Evolutionary conservation across 2,888 invertebrate species (phyloP), one percentile per base, ranked within the genome.

Genomic region (Nymphalis polychloros): DNA sequence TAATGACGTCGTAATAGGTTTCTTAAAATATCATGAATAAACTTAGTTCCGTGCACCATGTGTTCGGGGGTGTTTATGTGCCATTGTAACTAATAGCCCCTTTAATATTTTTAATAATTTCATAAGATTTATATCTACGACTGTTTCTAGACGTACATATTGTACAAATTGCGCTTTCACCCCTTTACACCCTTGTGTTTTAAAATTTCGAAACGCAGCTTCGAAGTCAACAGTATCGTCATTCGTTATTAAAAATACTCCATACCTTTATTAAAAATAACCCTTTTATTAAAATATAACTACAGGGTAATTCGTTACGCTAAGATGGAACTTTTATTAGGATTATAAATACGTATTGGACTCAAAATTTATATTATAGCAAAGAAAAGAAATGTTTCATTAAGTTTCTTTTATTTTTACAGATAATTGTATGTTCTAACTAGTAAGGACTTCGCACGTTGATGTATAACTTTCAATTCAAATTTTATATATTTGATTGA

Each of bases 141-240:
- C 55, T 63, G 55, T 63, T 53, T 55, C 63, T 57, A 41, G n/a
- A 57, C 55, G 55, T 55, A 19, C 63, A 63, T 41, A 31, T 63
- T 63, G 63, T 55, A 55, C 63, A 55, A 63, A 63, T 63, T 63
- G 63, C 55, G 63, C 23, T 55, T 19, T 41, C 53, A 55, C 63
- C 63, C 63, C 27, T 61, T 20, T 20, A 31, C 53, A 41, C 63
- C 63, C 63, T 53, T 47, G 46, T 52, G 55, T 53, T 55, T 63
- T 55, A 55, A 55, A 63, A 55, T 63, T 41, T 41, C 19, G n/a
- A 57, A 57, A 57, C 17, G 35, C 57, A 57, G 19, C 16, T 10
- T 27, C 27, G 50, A 19, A 10, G 19, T 23, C 7, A 27, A 17
- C 16, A 27, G 13, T 20, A 19, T 19, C n/a, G 19, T 17, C n/a